These are phyloP conservation scores for Bombus picipes DNA, from an alignment of 1,140 invertebrate genomes.

Conservation along the genomic window DNA sequence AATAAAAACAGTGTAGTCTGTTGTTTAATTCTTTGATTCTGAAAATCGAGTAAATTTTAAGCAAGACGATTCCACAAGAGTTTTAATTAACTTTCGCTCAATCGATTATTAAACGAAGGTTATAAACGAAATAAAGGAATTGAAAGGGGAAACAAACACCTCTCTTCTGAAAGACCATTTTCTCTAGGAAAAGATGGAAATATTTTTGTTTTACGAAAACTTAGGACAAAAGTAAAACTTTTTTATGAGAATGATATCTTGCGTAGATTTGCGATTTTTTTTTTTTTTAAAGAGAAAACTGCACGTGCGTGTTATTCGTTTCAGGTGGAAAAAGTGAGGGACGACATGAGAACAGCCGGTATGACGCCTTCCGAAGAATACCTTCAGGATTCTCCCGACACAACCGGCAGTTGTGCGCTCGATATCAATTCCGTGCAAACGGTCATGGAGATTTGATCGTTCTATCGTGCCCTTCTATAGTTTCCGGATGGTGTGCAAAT, in stretches of 20 bases:
- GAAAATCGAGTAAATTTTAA: too few species aligned
- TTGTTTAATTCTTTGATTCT: too few species aligned
- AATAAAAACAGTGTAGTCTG: too few species aligned
- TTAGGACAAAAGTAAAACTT: not conserved
- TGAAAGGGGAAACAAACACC: not conserved
- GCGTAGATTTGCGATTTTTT: not conserved
- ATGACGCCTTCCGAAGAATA: slow-evolving; percentile 82
- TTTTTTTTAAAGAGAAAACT: not conserved
- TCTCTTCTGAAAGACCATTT: not conserved
- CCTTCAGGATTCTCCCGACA: slow-evolving; percentile 76
- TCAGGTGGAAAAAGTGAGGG: slow-evolving; percentile 79
- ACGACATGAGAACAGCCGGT: slow-evolving; percentile 81
- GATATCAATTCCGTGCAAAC: slow-evolving; percentile 78
- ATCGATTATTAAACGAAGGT: not conserved
- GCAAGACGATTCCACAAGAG: too few species aligned
- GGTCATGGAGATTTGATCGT: slow-evolving; percentile 75
- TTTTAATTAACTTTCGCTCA: not conserved
- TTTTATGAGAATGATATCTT: too few species aligned
- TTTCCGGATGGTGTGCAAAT: slow-evolving; percentile 45
- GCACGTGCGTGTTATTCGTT: not conserved
- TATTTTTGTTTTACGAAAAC: not conserved
- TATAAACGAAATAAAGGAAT: not conserved
- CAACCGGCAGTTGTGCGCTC: slow-evolving; percentile 76
- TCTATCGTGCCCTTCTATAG: slow-evolving; percentile 2
- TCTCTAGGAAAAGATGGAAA: not conserved